phyloP scores from a whole-genome alignment of 2,888 invertebrate genomes.

The Hyalella azteca region DNA sequence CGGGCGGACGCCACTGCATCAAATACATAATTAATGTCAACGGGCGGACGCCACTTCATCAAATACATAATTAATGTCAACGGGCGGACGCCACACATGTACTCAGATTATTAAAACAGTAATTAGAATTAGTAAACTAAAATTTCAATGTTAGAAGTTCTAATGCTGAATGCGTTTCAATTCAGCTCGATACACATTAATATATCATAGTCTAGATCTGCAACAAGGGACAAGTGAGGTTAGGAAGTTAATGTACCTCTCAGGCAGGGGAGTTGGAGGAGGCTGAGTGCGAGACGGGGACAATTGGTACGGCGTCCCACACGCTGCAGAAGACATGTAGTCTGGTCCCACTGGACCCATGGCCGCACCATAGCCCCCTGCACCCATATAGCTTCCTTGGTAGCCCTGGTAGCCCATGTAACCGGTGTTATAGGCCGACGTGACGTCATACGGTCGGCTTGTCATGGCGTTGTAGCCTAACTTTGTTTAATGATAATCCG shows the following conservation, averaged over 20 bases:
- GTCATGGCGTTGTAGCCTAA: conserved; percentile 58
- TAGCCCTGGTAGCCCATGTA: conserved; percentile 59
- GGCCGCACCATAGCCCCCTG: conserved; percentile 53
- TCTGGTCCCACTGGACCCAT: conserved; percentile 53
- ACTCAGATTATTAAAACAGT: too few species aligned
- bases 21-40: background rate
- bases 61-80: too few species aligned
- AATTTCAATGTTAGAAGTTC: too few species aligned
- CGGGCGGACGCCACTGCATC: conserved; percentile 46
- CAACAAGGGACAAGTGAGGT: too few species aligned
- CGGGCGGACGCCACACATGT: too few species aligned
- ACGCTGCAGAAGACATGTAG: conserved; percentile 56
- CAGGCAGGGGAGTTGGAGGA: conserved; percentile 56
- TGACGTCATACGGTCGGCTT: conserved; percentile 57
- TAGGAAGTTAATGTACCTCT: conserved; percentile 44
- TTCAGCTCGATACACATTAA: too few species aligned
- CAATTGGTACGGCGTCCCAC: conserved; percentile 58
- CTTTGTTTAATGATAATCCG: too few species aligned
- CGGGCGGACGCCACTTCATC: background rate
- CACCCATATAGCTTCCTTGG: conserved; percentile 57
- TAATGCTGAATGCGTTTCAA: too few species aligned
- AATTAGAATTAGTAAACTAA: too few species aligned
- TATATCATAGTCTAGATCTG: too few species aligned
- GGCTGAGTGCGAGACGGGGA: conserved; percentile 57
- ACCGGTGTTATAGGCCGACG: conserved; percentile 56